Percentiles rank a stretch among this genome's conserved stretches.
phyloP scores from a whole-genome alignment of 1,140 invertebrate genomes.

The Heliconius himera region DNA sequence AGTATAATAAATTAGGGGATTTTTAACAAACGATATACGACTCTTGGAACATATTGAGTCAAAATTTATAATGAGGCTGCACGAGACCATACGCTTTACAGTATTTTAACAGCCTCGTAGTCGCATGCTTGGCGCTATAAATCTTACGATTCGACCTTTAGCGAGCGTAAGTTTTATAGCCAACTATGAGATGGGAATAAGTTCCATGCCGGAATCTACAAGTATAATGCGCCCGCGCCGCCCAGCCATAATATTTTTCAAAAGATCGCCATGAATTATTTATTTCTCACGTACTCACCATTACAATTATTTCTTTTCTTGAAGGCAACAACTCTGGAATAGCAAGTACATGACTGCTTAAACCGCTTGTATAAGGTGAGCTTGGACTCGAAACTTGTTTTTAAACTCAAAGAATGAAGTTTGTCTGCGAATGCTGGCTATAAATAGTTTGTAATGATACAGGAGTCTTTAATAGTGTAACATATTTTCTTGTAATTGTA shows the following conservation, averaged over 20 bases:
- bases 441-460: constrained; percentile 41
- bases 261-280: constrained; percentile 79
- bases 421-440: constrained; percentile 38
- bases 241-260: constrained; percentile 74
- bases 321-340: constrained; percentile 70
- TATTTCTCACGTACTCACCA: constrained; percentile 74
- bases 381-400: constrained; percentile 42
- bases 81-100: not conserved
- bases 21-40: not conserved
- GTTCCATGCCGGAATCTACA: constrained; percentile 67
- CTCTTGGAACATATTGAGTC: not conserved
- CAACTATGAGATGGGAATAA: constrained; percentile 42
- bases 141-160: constrained; percentile 34
- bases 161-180: constrained; percentile 37
- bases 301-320: constrained; percentile 79
- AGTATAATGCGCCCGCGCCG: constrained; percentile 76
- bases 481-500: constrained; percentile 2
- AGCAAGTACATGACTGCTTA: constrained; percentile 57
- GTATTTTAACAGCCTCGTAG: constrained; percentile 24
- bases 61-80: constrained; percentile 14
- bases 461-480: constrained; percentile 30
- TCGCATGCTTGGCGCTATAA: constrained; percentile 34
- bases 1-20: not conserved
- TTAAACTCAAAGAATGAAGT: constrained; percentile 41
- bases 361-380: constrained; percentile 38